Evolutionary conservation across 2,797 vertebrate genomes (phyloP).

Genomic region (Microcaecilia unicolor): DNA sequence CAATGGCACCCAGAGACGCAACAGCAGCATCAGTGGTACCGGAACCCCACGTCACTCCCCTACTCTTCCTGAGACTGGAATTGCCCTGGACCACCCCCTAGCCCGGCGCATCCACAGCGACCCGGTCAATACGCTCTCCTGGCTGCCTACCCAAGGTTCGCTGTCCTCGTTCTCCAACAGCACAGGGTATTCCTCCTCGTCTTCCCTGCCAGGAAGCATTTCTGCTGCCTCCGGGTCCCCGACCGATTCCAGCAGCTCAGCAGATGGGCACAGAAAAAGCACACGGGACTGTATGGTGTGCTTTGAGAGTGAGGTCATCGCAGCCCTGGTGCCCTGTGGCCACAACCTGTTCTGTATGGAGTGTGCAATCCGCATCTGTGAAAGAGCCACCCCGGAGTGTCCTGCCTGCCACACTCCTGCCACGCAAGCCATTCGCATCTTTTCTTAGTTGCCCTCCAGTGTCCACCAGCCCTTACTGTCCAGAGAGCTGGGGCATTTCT

Average conservation of each 20-base stretch:
- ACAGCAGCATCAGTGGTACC: conserved; percentile 63
- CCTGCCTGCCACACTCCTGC: conserved; percentile 85
- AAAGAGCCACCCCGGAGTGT: conserved; percentile 78
- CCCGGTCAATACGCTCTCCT: conserved; percentile 73
- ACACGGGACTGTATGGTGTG: conserved; percentile 86
- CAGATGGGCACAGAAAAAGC: conserved; percentile 53
- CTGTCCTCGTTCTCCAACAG: conserved; percentile 75
- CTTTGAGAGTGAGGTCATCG: conserved; percentile 87
- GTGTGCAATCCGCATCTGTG: conserved; percentile 88
- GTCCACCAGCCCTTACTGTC: not conserved
- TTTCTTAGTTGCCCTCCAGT: conserved; percentile 64
- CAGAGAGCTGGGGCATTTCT: accelerated
- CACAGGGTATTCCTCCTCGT: conserved; percentile 75
- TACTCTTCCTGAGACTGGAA: conserved; percentile 67
- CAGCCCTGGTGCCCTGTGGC: conserved; percentile 86
- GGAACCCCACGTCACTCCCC: conserved; percentile 82
- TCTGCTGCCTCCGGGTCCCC: conserved; percentile 60
- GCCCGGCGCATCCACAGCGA: conserved; percentile 79
- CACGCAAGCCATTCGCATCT: conserved; percentile 96
- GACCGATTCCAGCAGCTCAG: conserved; percentile 68
- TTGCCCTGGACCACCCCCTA: conserved; percentile 68
- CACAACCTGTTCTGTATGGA: conserved; percentile 99
- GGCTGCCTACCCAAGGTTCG: conserved; percentile 67
- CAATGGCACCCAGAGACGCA: conserved; percentile 53
- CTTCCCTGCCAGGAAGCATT: conserved; percentile 65